Conservation (phyloP, 2,797 vertebrate genomes). For the Erethizon dorsatum region DNA sequence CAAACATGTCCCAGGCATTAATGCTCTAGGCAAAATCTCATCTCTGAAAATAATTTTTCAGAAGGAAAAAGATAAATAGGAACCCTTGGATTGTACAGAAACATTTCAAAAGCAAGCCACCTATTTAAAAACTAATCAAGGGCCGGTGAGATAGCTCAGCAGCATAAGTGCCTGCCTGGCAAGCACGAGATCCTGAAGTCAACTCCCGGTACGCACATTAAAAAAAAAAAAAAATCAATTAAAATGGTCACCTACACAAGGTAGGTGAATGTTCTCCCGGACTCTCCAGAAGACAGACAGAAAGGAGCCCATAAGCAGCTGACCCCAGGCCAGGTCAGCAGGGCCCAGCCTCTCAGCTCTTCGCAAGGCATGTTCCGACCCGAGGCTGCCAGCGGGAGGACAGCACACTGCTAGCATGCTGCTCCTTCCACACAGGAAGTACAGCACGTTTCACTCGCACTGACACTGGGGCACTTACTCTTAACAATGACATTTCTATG, state of each 20-base stretch:
- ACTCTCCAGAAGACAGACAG: accelerated
- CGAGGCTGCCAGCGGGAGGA: neutral
- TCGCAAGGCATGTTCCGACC: neutral
- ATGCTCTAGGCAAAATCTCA: neutral
- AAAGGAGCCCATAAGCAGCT: neutral
- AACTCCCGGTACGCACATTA: no score
- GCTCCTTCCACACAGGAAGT: neutral
- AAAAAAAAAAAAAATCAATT: neutral
- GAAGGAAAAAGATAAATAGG: neutral
- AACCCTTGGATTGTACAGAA: conserved; percentile 20
- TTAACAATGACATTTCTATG: conserved; percentile 10
- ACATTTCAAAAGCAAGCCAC: conserved; percentile 13
- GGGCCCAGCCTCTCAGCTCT: neutral
- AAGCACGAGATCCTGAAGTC: no score
- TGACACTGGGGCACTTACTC: neutral
- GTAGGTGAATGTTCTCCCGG: neutral
- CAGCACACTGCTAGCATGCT: neutral
- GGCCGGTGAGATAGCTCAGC: no score
- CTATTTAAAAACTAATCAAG: neutral
- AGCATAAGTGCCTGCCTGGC: no score
- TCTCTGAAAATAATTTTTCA: conserved; percentile 58
- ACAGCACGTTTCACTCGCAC: neutral
- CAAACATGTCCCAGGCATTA: neutral
- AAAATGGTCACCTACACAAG: neutral
- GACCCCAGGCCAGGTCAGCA: neutral